These are phyloP conservation scores for Cliona cf. orientalis DNA, from an alignment of 37 sponge, comb jelly and placozoan genomes.

Conservation along the genomic window DNA sequence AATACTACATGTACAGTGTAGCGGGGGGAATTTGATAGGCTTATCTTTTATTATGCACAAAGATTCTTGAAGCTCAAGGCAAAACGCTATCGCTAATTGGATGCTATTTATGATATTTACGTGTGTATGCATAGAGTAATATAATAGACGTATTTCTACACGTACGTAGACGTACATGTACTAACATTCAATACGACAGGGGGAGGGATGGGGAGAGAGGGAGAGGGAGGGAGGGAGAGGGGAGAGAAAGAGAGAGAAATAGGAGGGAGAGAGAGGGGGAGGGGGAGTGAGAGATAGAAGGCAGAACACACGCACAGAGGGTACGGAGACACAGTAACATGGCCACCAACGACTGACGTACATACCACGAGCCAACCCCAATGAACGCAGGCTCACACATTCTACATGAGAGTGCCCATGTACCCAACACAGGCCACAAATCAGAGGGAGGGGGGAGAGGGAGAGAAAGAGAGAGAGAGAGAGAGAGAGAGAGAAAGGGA, in stretches of 20 bases:
- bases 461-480: not conserved
- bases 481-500: not conserved
- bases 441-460: not conserved
- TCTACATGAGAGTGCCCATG: not conserved
- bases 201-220: too few relatives aligned
- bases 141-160: too few relatives aligned
- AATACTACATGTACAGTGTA: too few relatives aligned
- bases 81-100: too few relatives aligned
- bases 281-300: not conserved
- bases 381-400: slow-evolving; percentile 8
- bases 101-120: too few relatives aligned
- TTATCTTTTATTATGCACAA: too few relatives aligned
- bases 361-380: not conserved
- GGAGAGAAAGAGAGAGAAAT: not conserved
- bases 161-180: too few relatives aligned
- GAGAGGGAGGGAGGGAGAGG: not conserved
- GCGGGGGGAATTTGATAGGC: too few relatives aligned
- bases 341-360: not conserved
- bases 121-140: too few relatives aligned
- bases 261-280: not conserved
- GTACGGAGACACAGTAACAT: not conserved
- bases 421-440: not conserved
- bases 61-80: too few relatives aligned
- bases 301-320: too few relatives aligned
- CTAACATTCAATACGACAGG: too few relatives aligned